Evolutionary conservation across 2,113 vertebrate species (phyloP), one percentile per base, ranked within the genome.

Genomic region (Cinclus mexicanus): DNA sequence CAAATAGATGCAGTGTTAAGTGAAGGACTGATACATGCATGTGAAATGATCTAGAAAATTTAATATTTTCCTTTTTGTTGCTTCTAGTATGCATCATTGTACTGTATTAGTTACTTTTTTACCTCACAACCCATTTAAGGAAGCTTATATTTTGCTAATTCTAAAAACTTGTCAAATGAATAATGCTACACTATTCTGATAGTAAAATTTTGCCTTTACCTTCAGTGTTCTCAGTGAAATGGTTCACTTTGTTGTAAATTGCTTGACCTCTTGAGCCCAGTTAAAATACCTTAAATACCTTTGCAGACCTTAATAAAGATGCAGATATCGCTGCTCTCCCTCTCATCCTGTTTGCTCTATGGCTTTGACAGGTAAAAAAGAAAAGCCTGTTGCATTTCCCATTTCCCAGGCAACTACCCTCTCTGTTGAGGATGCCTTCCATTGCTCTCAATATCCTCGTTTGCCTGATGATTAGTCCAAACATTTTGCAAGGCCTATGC

Each of bases 281-380:
- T 78, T 78, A 59, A 44, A 90, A 44, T 46, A 41, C 9, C 61
- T 77, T 47, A 47, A 90, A 44, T 50, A 41, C 8, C 65, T 81
- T 37, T 68, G n/a, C 33, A 59, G 82, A 56, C 31, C 5, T 8
- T 52, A 42, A 26, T 84, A 35, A 87, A 41, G 42, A 24, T 55
- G 7, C 21, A 26, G 46, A 5, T 63, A 10, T 75, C 1, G 2
- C 7, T 49, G 10, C 10, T 11, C 4, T 10, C 3, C 2, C 5
- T 2, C 7, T 64, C 25, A 29, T 77, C 31, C 37, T 77, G 14
- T 74, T 72, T 37, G 22, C 11, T 47, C 10, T 39, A 6, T 47
- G 55, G 17, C 42, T 83, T 77, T 88, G n/a, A 46, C 21, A 52
- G 47, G 37, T 77, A 29, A 61, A 53, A 64, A 42, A 46, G 9